Conservation (phyloP, 2,113 vertebrate species). For the Hemichromis elongatus region DNA sequence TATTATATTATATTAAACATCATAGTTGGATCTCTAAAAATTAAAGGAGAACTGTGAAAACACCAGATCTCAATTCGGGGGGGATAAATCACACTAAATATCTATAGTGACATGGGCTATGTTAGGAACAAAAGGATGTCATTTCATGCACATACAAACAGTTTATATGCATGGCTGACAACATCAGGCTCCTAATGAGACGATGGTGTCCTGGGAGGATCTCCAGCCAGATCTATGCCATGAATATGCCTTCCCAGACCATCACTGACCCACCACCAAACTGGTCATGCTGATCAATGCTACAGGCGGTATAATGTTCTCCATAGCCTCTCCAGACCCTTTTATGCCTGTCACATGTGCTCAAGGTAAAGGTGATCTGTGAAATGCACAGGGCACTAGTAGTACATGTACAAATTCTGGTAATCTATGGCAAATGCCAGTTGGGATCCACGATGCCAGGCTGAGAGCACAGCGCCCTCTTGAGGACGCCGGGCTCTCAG, state of each 20-base stretch:
- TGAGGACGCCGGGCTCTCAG: background rate
- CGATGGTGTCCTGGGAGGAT: too few relatives aligned
- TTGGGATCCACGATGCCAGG: background rate
- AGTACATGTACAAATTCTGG: background rate
- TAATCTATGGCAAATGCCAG: background rate
- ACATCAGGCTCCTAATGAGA: too few relatives aligned
- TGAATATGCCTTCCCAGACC: background rate
- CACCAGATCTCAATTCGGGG: too few relatives aligned
- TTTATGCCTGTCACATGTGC: background rate
- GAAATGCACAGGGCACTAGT: background rate
- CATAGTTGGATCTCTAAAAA: too few relatives aligned
- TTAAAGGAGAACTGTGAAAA: too few relatives aligned
- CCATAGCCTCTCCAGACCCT: background rate
- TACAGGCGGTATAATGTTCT: fast-evolving
- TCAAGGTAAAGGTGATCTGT: background rate
- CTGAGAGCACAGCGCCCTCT: background rate
- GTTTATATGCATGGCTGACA: background rate
- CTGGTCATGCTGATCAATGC: background rate
- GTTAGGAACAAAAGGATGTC: background rate
- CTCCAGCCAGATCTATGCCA: background rate
- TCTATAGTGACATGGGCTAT: background rate
- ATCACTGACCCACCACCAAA: background rate
- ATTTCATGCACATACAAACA: background rate
- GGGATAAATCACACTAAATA: too few relatives aligned
- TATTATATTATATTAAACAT: too few relatives aligned